Evolutionary conservation across 2,888 invertebrate species (phyloP).

Genomic region (Mythimna vitellina): DNA sequence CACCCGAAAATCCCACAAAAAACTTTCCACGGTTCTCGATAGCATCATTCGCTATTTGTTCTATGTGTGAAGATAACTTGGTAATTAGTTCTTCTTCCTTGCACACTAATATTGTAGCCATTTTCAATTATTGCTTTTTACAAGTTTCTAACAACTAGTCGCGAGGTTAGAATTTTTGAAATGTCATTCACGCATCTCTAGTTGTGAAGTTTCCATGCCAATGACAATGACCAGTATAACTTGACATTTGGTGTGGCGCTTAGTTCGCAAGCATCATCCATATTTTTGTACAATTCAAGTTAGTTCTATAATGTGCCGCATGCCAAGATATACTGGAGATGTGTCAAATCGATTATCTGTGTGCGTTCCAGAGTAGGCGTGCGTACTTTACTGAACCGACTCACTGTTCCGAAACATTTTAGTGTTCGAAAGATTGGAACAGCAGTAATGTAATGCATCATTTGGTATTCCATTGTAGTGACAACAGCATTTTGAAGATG

Average conservation of each 20-base stretch:
- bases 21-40: constrained; percentile 92
- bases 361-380: constrained; percentile 7
- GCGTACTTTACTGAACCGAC: too few relatives aligned
- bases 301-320: neutral
- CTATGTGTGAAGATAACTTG: constrained; percentile 91
- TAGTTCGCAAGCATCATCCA: neutral
- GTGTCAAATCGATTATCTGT: neutral
- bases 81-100: constrained; percentile 91
- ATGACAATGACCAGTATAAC: neutral
- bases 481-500: too few relatives aligned
- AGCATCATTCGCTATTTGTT: constrained; percentile 92
- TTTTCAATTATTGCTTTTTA: constrained; percentile 65
- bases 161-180: constrained; percentile 52
- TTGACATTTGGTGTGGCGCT: constrained; percentile 9
- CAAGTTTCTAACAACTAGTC: constrained; percentile 31
- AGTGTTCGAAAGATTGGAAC: too few relatives aligned
- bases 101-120: constrained; percentile 86
- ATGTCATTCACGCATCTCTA: constrained; percentile 28
- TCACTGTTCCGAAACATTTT: too few relatives aligned
- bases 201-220: constrained; percentile 21
- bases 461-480: too few relatives aligned
- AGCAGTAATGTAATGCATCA: too few relatives aligned
- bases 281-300: neutral
- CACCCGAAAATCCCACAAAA: constrained; percentile 95
- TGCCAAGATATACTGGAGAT: neutral